These are phyloP conservation scores for Chloroceryle aenea DNA, from an alignment of 2,113 vertebrate species.

Conservation along the genomic window DNA sequence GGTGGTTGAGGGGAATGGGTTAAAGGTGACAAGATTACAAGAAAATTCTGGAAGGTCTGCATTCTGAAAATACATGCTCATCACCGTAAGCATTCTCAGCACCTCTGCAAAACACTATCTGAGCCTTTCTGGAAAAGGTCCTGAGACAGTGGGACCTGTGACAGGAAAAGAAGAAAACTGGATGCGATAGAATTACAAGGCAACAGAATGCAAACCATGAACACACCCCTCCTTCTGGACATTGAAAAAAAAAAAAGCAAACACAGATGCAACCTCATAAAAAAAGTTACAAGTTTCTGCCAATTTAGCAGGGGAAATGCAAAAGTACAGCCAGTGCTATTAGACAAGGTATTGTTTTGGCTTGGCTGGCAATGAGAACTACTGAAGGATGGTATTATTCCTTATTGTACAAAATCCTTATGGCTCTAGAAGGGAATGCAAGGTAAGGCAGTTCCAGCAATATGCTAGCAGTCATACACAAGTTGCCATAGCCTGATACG, in stretches of 20 bases:
- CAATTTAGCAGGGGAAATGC: neutral
- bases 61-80: neutral
- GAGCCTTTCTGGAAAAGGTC: neutral
- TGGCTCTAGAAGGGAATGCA: neutral
- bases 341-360: neutral
- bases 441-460: neutral
- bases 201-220: neutral
- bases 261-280: neutral
- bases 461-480: fast-evolving
- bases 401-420: neutral
- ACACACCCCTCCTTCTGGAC: neutral
- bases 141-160: neutral
- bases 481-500: fast-evolving
- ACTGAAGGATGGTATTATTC: neutral
- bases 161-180: neutral
- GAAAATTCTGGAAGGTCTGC: neutral
- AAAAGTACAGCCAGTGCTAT: neutral
- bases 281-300: neutral
- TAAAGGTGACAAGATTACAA: neutral
- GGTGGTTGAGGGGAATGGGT: neutral
- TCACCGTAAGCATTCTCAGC: neutral
- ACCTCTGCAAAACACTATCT: neutral
- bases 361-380: neutral
- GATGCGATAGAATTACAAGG: neutral
- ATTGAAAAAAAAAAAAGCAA: neutral